Evolutionary conservation across 2,888 invertebrate species (phyloP).

Genomic region (Geotrupes spiniger): DNA sequence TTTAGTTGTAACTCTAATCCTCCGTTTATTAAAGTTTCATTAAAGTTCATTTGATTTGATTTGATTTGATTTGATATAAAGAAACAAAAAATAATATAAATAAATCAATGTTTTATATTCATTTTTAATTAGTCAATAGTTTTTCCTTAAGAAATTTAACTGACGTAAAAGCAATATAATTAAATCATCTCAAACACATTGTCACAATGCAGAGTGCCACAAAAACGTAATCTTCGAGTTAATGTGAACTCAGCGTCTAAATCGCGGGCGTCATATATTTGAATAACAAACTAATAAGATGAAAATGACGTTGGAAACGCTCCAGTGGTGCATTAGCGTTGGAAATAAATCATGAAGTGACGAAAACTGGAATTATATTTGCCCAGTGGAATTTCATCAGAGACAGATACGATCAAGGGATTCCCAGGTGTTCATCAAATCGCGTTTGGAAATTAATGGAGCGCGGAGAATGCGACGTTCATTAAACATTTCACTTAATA

Average conservation of each 20-base stretch:
- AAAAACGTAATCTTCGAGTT: no score
- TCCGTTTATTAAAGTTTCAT: no score
- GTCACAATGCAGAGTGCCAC: no score
- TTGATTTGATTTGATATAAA: no score
- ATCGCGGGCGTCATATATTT: not conserved
- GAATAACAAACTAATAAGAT: not conserved
- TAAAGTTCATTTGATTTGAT: no score
- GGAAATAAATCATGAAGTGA: constrained; percentile 17
- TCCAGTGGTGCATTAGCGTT: constrained; percentile 1
- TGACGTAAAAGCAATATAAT: no score
- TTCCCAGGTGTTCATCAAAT: constrained; percentile 19
- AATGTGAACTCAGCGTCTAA: not conserved
- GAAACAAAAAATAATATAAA: no score
- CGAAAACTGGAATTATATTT: constrained; percentile 17
- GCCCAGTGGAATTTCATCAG: constrained; percentile 12
- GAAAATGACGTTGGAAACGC: constrained; percentile 1
- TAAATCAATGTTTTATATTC: no score
- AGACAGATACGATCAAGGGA: constrained; percentile 14
- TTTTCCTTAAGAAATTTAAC: no score
- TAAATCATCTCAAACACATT: no score
- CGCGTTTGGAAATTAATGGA: constrained; percentile 18
- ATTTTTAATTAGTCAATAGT: no score
- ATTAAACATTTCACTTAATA: constrained; percentile 20
- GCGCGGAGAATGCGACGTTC: constrained; percentile 16
- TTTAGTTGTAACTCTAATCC: no score